Percentiles rank a stretch among this genome's conserved stretches.
Evolutionary conservation across 1,140 invertebrate species (phyloP).

Genomic region (Eciton burchellii): DNA sequence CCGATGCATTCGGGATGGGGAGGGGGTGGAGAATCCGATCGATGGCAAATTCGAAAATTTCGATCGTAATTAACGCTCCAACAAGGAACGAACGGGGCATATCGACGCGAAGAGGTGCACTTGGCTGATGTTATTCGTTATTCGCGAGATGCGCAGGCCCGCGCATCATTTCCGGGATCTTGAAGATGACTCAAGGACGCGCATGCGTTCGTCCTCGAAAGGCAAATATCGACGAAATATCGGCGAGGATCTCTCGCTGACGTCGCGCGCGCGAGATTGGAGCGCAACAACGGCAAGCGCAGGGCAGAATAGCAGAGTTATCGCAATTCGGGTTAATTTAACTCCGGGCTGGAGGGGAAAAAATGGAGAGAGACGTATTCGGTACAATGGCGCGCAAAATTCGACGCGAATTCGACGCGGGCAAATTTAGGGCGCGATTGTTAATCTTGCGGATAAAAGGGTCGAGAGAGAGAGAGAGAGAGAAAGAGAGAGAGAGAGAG

Average conservation of each 20-base stretch:
- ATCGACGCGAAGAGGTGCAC: too few relatives aligned
- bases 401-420: neutral
- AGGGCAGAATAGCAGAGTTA: neutral
- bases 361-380: neutral
- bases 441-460: neutral
- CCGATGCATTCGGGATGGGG: constrained; percentile 12
- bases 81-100: too few relatives aligned
- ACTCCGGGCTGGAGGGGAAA: neutral
- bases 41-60: neutral
- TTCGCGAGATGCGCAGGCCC: neutral
- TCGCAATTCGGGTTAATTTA: constrained; percentile 24
- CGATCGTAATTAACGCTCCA: neutral
- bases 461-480: too few relatives aligned
- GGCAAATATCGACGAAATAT: constrained; percentile 39
- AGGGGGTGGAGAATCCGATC: neutral
- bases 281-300: neutral
- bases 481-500: too few relatives aligned
- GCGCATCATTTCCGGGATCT: neutral
- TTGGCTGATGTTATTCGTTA: neutral
- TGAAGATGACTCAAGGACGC: neutral
- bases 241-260: constrained; percentile 9
- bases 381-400: neutral
- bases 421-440: neutral
- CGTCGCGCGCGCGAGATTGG: neutral
- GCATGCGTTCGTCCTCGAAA: neutral